These are phyloP conservation scores for Australoheros facetus DNA, from an alignment of 2,797 vertebrate genomes.

Conservation along the genomic window DNA sequence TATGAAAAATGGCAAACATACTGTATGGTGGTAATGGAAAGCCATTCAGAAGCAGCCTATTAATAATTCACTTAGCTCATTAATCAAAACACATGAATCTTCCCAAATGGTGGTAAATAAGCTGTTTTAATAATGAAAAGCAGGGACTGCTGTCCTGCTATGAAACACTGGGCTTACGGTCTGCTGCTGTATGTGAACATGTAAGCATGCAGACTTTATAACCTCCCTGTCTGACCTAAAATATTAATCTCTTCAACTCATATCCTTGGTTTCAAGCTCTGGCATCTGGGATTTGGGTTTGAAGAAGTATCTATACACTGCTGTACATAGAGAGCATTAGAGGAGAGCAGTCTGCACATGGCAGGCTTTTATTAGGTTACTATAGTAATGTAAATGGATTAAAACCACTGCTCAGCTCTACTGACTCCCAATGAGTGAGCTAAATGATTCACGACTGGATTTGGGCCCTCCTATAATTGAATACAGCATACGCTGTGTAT, in stretches of 20 bases:
- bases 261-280: constrained; percentile 28
- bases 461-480: constrained; percentile 46
- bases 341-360: constrained; percentile 29
- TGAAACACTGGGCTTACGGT: neutral
- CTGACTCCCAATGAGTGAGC: constrained; percentile 56
- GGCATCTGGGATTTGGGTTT: constrained; percentile 31
- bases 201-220: neutral
- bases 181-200: neutral
- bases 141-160: neutral
- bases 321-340: constrained; percentile 55
- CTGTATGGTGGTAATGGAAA: neutral
- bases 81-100: neutral
- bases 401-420: constrained; percentile 55
- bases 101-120: neutral
- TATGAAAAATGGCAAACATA: neutral
- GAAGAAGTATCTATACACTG: constrained; percentile 48
- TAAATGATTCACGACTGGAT: constrained; percentile 63
- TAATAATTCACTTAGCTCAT: neutral
- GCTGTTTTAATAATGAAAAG: neutral
- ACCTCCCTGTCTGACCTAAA: neutral
- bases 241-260: constrained; percentile 39
- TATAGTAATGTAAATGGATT: constrained; percentile 67
- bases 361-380: constrained; percentile 68
- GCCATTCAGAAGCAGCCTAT: neutral
- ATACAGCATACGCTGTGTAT: constrained; percentile 40